Evolutionary conservation across 2,888 invertebrate genomes (phyloP), one percentile per base, ranked within the genome.

Genomic region (Ormyrus pomaceus): DNA sequence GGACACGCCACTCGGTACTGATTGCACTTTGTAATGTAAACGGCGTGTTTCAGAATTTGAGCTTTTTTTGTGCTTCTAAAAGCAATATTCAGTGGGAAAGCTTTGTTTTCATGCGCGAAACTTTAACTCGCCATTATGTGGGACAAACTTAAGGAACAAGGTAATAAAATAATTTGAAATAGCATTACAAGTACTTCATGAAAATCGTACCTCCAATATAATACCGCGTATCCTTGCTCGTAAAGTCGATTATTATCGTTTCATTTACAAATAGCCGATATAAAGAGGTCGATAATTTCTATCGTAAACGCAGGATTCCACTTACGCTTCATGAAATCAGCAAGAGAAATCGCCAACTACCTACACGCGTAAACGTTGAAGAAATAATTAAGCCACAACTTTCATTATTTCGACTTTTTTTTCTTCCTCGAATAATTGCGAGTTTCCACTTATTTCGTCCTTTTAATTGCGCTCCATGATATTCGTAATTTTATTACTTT

Each of bases 171-270:
- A 34, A 34, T 34, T 34, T 34, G 34, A 34, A 34, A 34, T 34
- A 34, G 34, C 34, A 56, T 11, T 34, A 34, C 34, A 11, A 48
- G 64, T 51, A 66, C 51, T 19, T 66, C 51, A 55, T 55, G 51
- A 71, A 73, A 74, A 58, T 65, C 48, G 7, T 58, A 73, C n/a
- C 13, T 48, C n/a, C 2, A 5, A 34, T 55, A 64, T 13, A 55
- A 58, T 50, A 10, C 3, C 9, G 53, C 48, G 3, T 45, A n/a
- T 48, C 50, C 8, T 7, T 0, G 13, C 19, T 19, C 19, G 19
- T 58, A 58, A 74, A 65, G 34, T 65, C n/a, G 50, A 65, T 74
- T 19, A 56, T 65, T 74, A 65, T 56, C 55, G n/a, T 74, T 50
- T 45, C 19, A 50, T 34, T 65, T 58, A 50, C 74, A 58, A 74